phyloP scores from a whole-genome alignment of 2,888 invertebrate species.

The Entomobrya multifasciata region DNA sequence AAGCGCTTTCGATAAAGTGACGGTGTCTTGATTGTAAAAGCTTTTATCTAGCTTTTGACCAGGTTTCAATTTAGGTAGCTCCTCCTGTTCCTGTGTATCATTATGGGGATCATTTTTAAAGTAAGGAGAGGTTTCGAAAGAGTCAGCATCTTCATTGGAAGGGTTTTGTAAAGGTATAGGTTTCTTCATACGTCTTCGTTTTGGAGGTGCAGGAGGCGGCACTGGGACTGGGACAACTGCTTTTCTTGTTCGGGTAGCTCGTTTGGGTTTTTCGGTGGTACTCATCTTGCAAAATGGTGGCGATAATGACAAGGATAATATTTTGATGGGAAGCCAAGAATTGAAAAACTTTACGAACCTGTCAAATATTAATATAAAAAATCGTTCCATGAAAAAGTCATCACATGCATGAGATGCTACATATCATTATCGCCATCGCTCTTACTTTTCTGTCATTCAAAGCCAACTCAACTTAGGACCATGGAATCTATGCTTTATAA shows the following conservation, averaged over 20 bases:
- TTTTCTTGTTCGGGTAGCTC: background rate
- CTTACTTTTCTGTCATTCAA: too few relatives aligned
- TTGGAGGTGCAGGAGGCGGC: background rate
- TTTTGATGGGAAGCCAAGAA: background rate
- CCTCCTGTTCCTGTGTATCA: too few relatives aligned
- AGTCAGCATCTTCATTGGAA: too few relatives aligned
- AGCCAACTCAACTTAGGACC: too few relatives aligned
- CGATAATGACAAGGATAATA: background rate
- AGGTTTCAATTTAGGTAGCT: background rate
- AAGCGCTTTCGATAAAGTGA: slow-evolving; percentile 84
- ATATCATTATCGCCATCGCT: too few relatives aligned
- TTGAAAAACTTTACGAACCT: too few relatives aligned
- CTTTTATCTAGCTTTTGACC: slow-evolving; percentile 58
- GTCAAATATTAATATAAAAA: too few relatives aligned
- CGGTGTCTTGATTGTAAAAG: slow-evolving; percentile 82
- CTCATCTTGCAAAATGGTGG: too few relatives aligned
- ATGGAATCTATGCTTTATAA: too few relatives aligned
- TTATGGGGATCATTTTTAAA: slow-evolving; percentile 5
- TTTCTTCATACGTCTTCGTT: background rate
- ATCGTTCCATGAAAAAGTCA: background rate
- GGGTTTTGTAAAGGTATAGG: too few relatives aligned
- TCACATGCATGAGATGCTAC: too few relatives aligned
- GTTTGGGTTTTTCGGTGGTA: too few relatives aligned
- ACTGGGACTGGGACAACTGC: background rate
- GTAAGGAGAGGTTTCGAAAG: background rate